phyloP scores from a whole-genome alignment of 1,140 invertebrate species.

The Helicorthomorpha holstii region DNA sequence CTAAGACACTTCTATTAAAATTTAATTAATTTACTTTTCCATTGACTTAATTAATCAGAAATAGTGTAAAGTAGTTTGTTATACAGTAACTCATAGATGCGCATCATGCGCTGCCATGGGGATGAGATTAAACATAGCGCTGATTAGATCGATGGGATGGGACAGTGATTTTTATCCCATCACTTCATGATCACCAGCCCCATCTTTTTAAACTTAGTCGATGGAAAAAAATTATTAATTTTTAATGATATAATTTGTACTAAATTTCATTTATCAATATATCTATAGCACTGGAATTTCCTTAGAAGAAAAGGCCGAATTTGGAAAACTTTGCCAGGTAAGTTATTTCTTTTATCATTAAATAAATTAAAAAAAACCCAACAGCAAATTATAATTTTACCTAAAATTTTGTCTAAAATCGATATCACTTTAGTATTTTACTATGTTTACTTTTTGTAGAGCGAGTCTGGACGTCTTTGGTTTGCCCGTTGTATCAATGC shows the following conservation, averaged over 20 bases:
- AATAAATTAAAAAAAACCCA: not conserved
- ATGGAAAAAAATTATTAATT: no score
- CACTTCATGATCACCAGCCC: no score
- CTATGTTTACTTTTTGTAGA: slow-evolving; percentile 17
- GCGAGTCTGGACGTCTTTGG: slow-evolving; percentile 29
- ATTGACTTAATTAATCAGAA: no score
- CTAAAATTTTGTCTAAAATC: not conserved
- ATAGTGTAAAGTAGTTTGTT: no score
- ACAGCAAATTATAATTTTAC: not conserved
- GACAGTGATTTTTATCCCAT: no score
- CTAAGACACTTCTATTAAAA: not conserved
- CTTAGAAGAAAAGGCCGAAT: slow-evolving; percentile 45
- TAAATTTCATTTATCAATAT: not conserved
- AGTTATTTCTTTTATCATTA: slow-evolving; percentile 6
- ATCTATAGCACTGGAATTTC: slow-evolving; percentile 27
- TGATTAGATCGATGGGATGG: no score
- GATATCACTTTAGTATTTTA: not conserved
- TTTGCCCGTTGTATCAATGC: slow-evolving; percentile 56
- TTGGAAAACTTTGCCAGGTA: slow-evolving; percentile 41
- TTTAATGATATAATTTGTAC: no score
- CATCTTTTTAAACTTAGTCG: no score
- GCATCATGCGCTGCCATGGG: no score
- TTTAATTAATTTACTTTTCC: no score
- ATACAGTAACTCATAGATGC: no score
- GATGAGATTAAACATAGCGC: no score